phyloP scores from a whole-genome alignment of 2,888 invertebrate genomes.

The Microplitis manilae region DNA sequence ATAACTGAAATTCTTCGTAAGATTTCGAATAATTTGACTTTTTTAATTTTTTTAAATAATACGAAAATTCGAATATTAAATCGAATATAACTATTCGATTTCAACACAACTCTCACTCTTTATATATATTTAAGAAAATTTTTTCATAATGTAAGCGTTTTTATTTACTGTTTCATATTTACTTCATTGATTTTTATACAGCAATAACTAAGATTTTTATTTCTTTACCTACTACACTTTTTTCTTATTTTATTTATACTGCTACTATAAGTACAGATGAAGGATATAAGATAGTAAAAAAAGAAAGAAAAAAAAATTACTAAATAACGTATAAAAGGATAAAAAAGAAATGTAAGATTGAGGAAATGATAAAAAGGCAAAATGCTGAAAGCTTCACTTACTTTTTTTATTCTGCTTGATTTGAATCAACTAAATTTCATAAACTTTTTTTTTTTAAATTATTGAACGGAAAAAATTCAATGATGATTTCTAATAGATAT shows the following conservation, averaged over 20 bases:
- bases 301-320: neutral
- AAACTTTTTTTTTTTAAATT: neutral
- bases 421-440: neutral
- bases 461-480: neutral
- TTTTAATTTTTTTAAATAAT: too few species aligned
- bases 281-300: constrained; percentile 16
- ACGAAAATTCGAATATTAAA: too few species aligned
- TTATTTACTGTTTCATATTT: neutral
- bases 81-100: too few species aligned
- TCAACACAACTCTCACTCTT: too few species aligned
- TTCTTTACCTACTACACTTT: constrained; percentile 6
- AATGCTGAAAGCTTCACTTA: neutral
- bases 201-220: constrained; percentile 4
- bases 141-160: neutral
- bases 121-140: too few species aligned
- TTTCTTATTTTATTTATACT: neutral
- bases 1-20: too few species aligned
- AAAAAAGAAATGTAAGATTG: constrained; percentile 31
- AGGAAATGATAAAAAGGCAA: constrained; percentile 24
- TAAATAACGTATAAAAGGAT: neutral
- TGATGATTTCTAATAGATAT: neutral
- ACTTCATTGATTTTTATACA: neutral
- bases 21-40: too few species aligned
- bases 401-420: neutral
- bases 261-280: neutral